These are phyloP conservation scores for Oreochromis aureus DNA, from an alignment of 2,113 vertebrate species.

Conservation along the genomic window DNA sequence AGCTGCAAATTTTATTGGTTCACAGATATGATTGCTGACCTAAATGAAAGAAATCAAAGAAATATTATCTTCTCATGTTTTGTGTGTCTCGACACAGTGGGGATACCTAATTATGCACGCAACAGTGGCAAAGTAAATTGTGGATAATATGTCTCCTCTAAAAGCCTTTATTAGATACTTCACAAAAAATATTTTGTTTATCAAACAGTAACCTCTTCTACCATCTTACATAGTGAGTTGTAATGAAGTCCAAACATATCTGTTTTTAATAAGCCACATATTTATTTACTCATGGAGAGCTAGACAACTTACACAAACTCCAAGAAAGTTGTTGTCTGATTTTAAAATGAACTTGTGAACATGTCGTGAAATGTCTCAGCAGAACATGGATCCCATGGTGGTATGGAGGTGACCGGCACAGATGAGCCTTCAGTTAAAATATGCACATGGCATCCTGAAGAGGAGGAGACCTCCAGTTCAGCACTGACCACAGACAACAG, in stretches of 20 bases:
- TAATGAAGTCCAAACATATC: not conserved
- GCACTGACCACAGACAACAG: not conserved
- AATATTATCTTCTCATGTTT: not conserved
- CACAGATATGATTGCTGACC: not conserved
- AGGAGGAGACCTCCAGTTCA: not conserved
- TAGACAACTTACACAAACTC: not conserved
- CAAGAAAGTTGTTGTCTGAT: not conserved
- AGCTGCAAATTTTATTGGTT: not conserved
- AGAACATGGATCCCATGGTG: not conserved
- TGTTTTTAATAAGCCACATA: not conserved
- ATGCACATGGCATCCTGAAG: not conserved
- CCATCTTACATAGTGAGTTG: rapidly evolving
- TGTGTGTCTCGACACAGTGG: not conserved
- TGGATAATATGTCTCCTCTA: not conserved
- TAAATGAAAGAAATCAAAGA: not conserved
- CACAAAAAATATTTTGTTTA: not conserved
- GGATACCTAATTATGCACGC: not conserved
- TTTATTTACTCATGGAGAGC: not conserved
- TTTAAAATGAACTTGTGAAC: not conserved
- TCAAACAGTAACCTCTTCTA: not conserved
- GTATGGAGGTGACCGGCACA: not conserved
- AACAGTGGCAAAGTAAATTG: not conserved
- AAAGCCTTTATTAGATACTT: not conserved
- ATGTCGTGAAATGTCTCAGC: not conserved
- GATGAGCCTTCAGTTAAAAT: not conserved